Evolutionary conservation across 2,113 vertebrate genomes (phyloP), one percentile per base, ranked within the genome.

Genomic region (Ciconia boyciana): DNA sequence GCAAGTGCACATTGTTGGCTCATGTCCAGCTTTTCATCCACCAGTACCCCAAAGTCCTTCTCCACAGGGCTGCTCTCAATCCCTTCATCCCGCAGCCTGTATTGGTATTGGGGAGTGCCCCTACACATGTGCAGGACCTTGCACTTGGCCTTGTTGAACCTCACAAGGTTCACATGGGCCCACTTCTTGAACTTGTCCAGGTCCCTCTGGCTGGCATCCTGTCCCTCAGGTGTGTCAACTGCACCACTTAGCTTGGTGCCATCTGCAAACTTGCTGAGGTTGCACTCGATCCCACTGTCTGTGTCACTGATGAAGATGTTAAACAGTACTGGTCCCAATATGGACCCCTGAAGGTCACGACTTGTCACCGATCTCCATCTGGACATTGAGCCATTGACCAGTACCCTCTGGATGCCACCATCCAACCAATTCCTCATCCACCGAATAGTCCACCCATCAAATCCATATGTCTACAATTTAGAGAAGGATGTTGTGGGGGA

Each of bases 161-260:
- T 20, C 26, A 32, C 5, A 20, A 81, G 19, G 12, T 36, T 36
- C 26, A 36, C 16, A 15, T 1, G 1, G 28, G 21, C 16, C 32
- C 39, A 55, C 8, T 44, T 66, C 61, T 55, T 5, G 2, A 80
- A 11, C 29, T 26, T 52, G 46, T 41, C 36, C 28, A 64, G 13
- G 21, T 44, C 18, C 8, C 25, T 66, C 31, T 66, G 39, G 31
- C 31, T 66, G 41, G 18, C 41, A 22, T 81, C 41, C 20, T 2
- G 0, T 19, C 51, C 32, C 7, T 68, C 16, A 28, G 18, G 61
- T 1, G 0, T 7, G 11, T 26, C 36, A 34, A 26, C 17, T 0
- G 1, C 10, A 65, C 31, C 60, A 28, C 18, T 54, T 6, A 28
- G 48, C 51, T 81, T 46, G 26, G 32, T 36, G 62, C 44, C 20